Percentiles rank a stretch among this genome's conserved stretches.
Evolutionary conservation across 1,140 invertebrate species (phyloP).

Genomic region (Neodiprion virginianus): DNA sequence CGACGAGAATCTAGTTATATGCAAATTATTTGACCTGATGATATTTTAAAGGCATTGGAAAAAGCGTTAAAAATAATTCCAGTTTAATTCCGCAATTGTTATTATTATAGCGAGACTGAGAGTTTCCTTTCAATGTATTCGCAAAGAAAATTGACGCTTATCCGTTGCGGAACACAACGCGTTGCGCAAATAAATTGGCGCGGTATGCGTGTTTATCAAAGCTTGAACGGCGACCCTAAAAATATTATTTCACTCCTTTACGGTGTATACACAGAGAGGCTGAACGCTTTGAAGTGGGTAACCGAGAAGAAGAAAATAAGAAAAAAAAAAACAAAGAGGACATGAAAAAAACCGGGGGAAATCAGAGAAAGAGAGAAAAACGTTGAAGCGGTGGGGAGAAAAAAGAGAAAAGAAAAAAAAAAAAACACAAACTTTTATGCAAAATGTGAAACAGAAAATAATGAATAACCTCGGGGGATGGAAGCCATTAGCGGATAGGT

Average conservation of each 20-base stretch:
- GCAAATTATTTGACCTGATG: too few species aligned
- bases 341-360: background rate
- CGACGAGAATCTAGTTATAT: too few species aligned
- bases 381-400: background rate
- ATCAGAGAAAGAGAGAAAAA: background rate
- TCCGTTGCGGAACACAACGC: background rate
- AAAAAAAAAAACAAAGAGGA: background rate
- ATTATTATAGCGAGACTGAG: too few species aligned
- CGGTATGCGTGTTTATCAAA: background rate
- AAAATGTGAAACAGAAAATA: background rate
- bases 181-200: too few species aligned
- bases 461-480: conserved; percentile 2
- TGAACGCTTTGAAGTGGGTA: background rate
- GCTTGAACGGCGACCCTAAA: background rate
- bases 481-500: background rate
- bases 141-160: background rate
- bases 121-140: background rate
- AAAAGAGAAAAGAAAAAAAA: background rate
- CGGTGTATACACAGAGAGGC: background rate
- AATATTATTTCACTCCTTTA: background rate
- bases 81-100: too few species aligned
- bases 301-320: background rate
- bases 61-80: too few species aligned
- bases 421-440: background rate
- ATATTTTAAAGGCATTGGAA: too few species aligned